Evolutionary conservation across 2,113 vertebrate genomes (phyloP).

Genomic region (Callospermophilus lateralis): DNA sequence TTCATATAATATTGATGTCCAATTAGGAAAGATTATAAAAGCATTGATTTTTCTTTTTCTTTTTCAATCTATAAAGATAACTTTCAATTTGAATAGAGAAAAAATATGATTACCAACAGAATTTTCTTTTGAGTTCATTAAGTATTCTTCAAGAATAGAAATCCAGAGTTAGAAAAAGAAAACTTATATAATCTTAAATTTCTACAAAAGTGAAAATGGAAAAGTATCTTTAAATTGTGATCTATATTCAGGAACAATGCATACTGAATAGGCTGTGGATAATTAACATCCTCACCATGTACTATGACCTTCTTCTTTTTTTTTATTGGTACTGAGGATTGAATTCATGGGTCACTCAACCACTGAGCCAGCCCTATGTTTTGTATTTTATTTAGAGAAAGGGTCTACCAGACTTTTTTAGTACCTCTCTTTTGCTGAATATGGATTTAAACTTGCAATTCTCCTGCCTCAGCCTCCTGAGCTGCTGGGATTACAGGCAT

Average conservation of each 20-base stretch:
- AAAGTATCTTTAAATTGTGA: constrained; percentile 49
- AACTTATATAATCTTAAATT: neutral
- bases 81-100: constrained; percentile 55
- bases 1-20: constrained; percentile 50
- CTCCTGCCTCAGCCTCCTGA: too few relatives aligned
- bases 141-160: constrained; percentile 27
- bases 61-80: constrained; percentile 65
- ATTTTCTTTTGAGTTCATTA: constrained; percentile 40
- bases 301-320: neutral
- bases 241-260: constrained; percentile 51
- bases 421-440: too few relatives aligned
- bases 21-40: constrained; percentile 60
- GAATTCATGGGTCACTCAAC: too few relatives aligned
- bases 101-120: neutral
- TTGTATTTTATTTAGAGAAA: too few relatives aligned
- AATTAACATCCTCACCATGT: neutral
- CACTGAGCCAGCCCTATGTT: too few relatives aligned
- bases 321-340: too few relatives aligned
- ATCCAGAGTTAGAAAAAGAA: constrained; percentile 32
- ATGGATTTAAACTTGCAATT: too few relatives aligned
- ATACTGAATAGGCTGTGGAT: neutral
- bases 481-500: too few relatives aligned
- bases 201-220: neutral
- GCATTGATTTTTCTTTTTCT: constrained; percentile 15
- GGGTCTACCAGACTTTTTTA: too few relatives aligned